A percentile compares a stretch with the other conserved stretches of the same genome.
Conservation (phyloP, 2,797 vertebrate species). For the Thripadectes ignobilis region DNA sequence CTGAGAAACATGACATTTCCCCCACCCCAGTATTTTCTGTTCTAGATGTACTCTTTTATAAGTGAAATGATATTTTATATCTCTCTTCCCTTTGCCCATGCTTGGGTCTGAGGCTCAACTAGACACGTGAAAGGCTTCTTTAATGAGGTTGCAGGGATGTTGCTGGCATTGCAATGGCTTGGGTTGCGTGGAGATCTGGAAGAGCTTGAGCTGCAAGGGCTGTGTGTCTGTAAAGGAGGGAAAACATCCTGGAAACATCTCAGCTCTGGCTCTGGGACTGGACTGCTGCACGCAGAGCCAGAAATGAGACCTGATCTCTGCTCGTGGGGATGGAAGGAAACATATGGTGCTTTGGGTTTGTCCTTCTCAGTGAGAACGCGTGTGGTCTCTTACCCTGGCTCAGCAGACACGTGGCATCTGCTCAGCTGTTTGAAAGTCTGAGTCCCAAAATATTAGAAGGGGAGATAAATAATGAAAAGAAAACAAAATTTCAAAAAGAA, state of each 20-base stretch:
- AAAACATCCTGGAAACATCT: background rate
- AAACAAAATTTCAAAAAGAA: background rate
- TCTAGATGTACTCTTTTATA: background rate
- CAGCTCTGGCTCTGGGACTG: background rate
- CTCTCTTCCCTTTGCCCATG: background rate
- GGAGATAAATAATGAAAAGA: background rate
- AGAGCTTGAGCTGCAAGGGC: background rate
- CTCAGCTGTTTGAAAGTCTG: background rate
- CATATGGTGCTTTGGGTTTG: background rate
- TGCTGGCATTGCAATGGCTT: rapidly evolving
- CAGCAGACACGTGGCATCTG: background rate
- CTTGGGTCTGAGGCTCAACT: background rate
- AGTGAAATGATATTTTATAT: background rate
- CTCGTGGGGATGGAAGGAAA: background rate
- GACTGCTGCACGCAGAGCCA: background rate
- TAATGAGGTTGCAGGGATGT: background rate
- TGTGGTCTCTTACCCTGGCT: background rate
- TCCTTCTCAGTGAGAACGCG: rapidly evolving
- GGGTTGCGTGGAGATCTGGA: background rate
- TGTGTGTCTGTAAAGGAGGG: background rate
- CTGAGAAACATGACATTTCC: background rate
- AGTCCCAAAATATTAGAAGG: background rate
- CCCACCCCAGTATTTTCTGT: background rate
- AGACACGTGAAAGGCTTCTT: background rate
- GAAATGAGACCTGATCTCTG: background rate